Evolutionary conservation across 2,113 vertebrate species (phyloP).

Genomic region (Gorsachius goisagi): DNA sequence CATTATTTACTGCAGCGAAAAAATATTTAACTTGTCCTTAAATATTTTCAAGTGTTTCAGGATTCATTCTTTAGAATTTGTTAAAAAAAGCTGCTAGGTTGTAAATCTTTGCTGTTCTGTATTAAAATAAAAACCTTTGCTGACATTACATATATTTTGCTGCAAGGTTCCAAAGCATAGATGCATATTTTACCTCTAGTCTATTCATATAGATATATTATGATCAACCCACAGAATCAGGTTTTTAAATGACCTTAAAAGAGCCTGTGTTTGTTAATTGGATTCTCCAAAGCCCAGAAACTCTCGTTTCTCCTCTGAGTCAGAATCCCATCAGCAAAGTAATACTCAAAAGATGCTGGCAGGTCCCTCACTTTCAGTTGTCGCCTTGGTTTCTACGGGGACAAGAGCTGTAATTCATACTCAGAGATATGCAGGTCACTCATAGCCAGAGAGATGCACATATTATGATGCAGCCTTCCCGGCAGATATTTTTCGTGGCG

Average conservation of each 20-base stretch:
- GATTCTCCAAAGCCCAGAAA: not conserved
- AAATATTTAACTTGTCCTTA: not conserved
- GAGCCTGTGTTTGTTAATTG: not conserved
- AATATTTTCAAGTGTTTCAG: not conserved
- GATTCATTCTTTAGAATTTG: not conserved
- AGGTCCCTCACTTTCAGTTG: not conserved
- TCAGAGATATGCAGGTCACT: not conserved
- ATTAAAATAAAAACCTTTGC: not conserved
- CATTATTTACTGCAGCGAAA: not conserved
- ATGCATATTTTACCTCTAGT: not conserved
- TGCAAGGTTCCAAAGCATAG: not conserved
- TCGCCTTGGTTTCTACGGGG: not conserved
- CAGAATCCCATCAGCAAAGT: not conserved
- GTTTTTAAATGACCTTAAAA: not conserved
- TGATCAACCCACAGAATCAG: not conserved
- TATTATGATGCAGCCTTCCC: not conserved
- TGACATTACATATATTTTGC: not conserved
- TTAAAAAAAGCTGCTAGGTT: not conserved
- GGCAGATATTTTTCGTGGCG: not conserved
- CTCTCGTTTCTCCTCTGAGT: not conserved
- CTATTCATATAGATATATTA: not conserved
- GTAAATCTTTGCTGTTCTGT: not conserved
- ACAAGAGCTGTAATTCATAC: not conserved
- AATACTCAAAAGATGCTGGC: not conserved
- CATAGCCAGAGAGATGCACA: not conserved